A percentile compares a stretch with the other conserved stretches of the same genome.
phyloP scores from a whole-genome alignment of 1,140 invertebrate species.

The Trachymyrmex septentrionalis region DNA sequence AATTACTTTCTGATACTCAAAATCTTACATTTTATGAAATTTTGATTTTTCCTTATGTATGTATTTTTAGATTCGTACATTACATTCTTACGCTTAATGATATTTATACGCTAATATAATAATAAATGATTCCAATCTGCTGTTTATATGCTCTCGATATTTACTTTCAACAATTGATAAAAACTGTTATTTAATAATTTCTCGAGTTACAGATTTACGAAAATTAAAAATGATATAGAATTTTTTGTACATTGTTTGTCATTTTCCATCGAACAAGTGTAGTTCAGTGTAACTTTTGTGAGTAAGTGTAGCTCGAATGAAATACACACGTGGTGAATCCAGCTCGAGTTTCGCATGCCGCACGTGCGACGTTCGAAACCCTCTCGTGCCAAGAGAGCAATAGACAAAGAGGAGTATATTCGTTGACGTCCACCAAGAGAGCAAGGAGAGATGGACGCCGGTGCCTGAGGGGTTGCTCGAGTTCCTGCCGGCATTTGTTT shows the following conservation, averaged over 20 bases:
- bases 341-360: constrained; percentile 74
- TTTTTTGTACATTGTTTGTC: neutral
- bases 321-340: constrained; percentile 39
- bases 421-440: constrained; percentile 54
- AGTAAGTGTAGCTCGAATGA: constrained; percentile 41
- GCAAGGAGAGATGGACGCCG: constrained; percentile 50
- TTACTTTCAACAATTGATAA: neutral
- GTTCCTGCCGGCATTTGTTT: constrained; percentile 81
- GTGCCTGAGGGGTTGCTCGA: constrained; percentile 74
- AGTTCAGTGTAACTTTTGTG: constrained; percentile 30
- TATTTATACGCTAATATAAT: neutral
- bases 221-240: neutral
- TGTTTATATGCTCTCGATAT: no score
- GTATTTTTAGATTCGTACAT: neutral
- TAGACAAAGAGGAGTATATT: constrained; percentile 35
- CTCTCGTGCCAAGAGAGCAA: constrained; percentile 61
- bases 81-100: neutral
- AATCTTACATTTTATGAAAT: neutral
- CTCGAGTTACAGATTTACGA: neutral
- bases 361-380: constrained; percentile 71
- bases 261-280: neutral
- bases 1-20: no score
- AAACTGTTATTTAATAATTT: neutral
- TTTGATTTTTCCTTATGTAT: neutral
- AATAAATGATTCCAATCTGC: neutral